Percentiles rank a stretch among this genome's conserved stretches.
phyloP scores from a whole-genome alignment of 2,888 invertebrate species.

The Caenorhabditis sp. region DNA sequence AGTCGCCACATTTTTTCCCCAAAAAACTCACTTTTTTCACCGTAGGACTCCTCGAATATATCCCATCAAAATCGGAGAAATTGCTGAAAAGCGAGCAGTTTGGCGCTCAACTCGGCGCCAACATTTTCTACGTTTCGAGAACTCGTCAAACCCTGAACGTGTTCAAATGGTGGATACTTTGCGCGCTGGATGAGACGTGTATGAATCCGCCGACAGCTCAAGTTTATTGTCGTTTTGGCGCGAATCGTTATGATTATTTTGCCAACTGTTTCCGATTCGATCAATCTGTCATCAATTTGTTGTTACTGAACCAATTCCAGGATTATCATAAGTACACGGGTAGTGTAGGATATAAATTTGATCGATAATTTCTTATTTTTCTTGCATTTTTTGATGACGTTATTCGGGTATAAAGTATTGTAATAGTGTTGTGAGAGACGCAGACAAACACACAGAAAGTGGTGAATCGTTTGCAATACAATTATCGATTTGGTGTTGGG shows the following conservation, averaged over 20 bases:
- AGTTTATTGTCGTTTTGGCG: slow-evolving; percentile 9
- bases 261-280: slow-evolving; percentile 23
- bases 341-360: background rate
- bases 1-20: background rate
- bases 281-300: slow-evolving; percentile 16
- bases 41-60: slow-evolving; percentile 12
- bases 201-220: slow-evolving; percentile 17
- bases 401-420: no score
- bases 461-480: no score
- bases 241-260: slow-evolving; percentile 9
- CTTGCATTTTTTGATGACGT: no score
- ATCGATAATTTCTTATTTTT: no score
- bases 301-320: slow-evolving; percentile 12
- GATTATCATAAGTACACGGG: slow-evolving; percentile 10
- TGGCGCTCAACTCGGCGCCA: slow-evolving; percentile 20
- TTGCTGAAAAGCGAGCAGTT: slow-evolving; percentile 15
- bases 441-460: no score
- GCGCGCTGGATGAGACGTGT: slow-evolving; percentile 16
- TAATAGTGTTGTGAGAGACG: no score
- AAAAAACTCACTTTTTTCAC: background rate
- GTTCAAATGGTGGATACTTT: slow-evolving; percentile 27
- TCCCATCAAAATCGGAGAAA: slow-evolving; percentile 10
- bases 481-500: no score
- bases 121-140: slow-evolving; percentile 11
- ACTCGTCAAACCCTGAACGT: slow-evolving; percentile 10